Evolutionary conservation across 2,888 invertebrate species (phyloP), one percentile per base, ranked within the genome.

Genomic region (Chaetogeoica ovagalla): DNA sequence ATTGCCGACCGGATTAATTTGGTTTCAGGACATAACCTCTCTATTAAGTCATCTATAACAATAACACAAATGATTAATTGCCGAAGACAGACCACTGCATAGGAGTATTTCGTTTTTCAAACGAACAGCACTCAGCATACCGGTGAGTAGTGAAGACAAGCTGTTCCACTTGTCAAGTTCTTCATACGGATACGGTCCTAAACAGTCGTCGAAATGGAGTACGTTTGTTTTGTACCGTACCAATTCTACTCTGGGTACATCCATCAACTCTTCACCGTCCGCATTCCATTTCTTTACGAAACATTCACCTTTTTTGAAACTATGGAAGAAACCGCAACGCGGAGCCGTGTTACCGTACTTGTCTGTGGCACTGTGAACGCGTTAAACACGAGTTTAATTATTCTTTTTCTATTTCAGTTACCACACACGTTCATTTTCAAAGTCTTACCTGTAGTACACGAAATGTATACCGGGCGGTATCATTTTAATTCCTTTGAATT

Each of bases 401-500:
- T 30, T 30, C n/a, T n/a, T n/a, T n/a, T n/a, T n/a, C n/a, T n/a
- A n/a, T n/a, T 9, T 43, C 6, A 11, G 6, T 43, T 11, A 43
- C 11, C 6, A 9, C 43, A 43, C 43, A 11, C 9, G 11, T 9
- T 6, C 11, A 7, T 43, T 7, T 11, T 11, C 7, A 43, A 43
- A 43, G 6, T 11, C 13, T 83, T 89, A 91, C 88, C 94, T 93
- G 86, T 93, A 97, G 88, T 96, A 96, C 21, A 99, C 89, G 85
- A 93, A 97, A 87, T 99, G 98, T 76, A 97, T 87, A 9, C 98
- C 98, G 1, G 97, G 95, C 0, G 98, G 98, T 84, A 99, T 98
- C 97, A 99, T 97, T 89, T 99, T 99, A 48, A 99, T 91, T 0
- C 98, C 99, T 84, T 91, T 90, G 86, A 99, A 99, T 85, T 94